Base-by-base conservation (phyloP, 92 coral and sea anemone species). In the Porites lobata region DNA sequence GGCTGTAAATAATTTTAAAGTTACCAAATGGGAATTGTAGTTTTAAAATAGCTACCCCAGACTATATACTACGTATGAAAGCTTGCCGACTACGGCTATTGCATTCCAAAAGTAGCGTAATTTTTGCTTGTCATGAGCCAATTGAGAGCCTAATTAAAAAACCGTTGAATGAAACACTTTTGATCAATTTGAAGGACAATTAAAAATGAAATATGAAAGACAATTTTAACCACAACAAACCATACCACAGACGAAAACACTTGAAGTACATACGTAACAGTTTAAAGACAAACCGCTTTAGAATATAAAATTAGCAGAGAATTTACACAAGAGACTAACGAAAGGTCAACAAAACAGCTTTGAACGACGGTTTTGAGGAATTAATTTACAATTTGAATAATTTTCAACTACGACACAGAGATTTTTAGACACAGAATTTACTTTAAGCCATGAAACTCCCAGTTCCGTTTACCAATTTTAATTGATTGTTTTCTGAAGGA, bases 281-380 rank as follows among this genome's bases (percentile, higher is more conserved):
- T 51, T 14, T 29, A 76, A 13, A 5, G 0, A 22, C 57, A 67
- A 20, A 22, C 65, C 20, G 50, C 47, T 50, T 66, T 38, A 68
- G n/a, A 65, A 65, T 54, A 38, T 22, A 14, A 50, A 70, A 14
- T 14, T 17, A 38, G 47, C 47, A 38, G 56, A n/a, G 5, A 18
- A 21, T 65, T 79, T 79, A 65, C 69, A 77, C 50, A 18, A 11
- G 50, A 32, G 17, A 38, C n/a, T 62, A 52, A 50, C 26, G 0
- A 65, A 65, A 80, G 56, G 72, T 80, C 84, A 80, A 80, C 84
- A 80, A 80, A 66, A 58, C 53, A 61, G 69, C 56, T n/a, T 21
- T 68, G 9, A 50, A 50, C 65, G 75, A 11, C 50, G 47, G 32
- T 64, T 79, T 20, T 11, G 15, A 13, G 18, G n/a, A 63, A 79